A percentile compares a stretch with the other conserved stretches of the same genome.
These are phyloP conservation scores for Hoplodrina blanda DNA, from an alignment of 2,888 invertebrate species.

Conservation along the genomic window DNA sequence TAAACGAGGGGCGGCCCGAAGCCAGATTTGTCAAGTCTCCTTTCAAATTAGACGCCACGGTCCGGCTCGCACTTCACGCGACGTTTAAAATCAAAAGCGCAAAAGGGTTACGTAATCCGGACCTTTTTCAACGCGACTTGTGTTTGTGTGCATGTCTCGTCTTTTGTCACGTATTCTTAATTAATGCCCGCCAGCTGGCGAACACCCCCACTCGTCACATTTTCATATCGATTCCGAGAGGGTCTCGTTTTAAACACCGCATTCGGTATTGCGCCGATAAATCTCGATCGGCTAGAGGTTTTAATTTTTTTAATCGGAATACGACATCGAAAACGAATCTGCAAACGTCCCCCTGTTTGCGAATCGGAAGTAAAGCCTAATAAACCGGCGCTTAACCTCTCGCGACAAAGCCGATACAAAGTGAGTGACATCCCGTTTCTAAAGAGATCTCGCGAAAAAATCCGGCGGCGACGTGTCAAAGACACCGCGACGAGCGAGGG, in stretches of 20 bases:
- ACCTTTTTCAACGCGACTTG: conserved; percentile 88
- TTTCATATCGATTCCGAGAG: conserved; percentile 86
- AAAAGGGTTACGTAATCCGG: conserved; percentile 90
- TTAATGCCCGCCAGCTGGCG: conserved; percentile 87
- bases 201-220: conserved; percentile 86
- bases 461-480: conserved; percentile 89
- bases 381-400: conserved; percentile 90
- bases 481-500: conserved; percentile 88
- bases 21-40: conserved; percentile 89
- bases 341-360: conserved; percentile 84
- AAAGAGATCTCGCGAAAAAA: conserved; percentile 89
- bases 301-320: conserved; percentile 74
- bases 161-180: conserved; percentile 91
- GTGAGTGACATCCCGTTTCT: conserved; percentile 89
- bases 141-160: conserved; percentile 89
- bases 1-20: conserved; percentile 87
- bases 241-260: conserved; percentile 72
- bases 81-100: conserved; percentile 90
- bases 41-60: conserved; percentile 87
- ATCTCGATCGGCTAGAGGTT: conserved; percentile 72
- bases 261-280: conserved; percentile 73
- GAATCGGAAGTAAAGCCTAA: conserved; percentile 88
- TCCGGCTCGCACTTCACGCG: conserved; percentile 87
- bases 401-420: conserved; percentile 90
- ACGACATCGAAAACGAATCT: conserved; percentile 79